Conservation (phyloP, 2,113 vertebrate genomes). For the Eudyptes chrysolophus region DNA sequence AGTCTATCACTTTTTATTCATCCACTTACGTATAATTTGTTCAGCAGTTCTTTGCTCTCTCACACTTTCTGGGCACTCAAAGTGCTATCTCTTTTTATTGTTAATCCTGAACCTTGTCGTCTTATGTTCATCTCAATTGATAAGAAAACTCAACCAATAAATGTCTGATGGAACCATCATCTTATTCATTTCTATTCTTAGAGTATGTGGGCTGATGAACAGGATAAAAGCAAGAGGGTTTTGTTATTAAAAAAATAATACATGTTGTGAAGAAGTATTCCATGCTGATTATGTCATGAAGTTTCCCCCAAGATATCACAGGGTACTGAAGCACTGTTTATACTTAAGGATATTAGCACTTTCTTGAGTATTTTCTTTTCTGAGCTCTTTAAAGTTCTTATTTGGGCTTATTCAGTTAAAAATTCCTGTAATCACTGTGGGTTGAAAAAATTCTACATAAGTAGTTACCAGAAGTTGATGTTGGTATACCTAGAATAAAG, state of each 20-base stretch:
- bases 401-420: not conserved
- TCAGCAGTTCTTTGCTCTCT: not conserved
- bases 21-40: not conserved
- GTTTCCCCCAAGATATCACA: not conserved
- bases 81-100: not conserved
- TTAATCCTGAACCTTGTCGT: not conserved
- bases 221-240: not conserved
- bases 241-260: not conserved
- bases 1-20: not conserved
- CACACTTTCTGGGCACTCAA: not conserved
- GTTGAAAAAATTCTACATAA: not conserved
- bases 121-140: not conserved
- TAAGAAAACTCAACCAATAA: not conserved
- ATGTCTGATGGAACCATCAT: not conserved
- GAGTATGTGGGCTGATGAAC: not conserved
- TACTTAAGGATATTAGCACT: not conserved
- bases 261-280: not conserved
- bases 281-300: not conserved
- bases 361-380: not conserved
- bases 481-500: not conserved
- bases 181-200: not conserved
- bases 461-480: not conserved
- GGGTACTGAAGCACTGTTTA: not conserved
- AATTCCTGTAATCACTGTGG: not conserved
- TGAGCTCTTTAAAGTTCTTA: not conserved